Percentiles rank a stretch among this genome's conserved stretches.
These are phyloP conservation scores for Drosophila rellima DNA, from an alignment of 2,888 invertebrate genomes.

Conservation along the genomic window DNA sequence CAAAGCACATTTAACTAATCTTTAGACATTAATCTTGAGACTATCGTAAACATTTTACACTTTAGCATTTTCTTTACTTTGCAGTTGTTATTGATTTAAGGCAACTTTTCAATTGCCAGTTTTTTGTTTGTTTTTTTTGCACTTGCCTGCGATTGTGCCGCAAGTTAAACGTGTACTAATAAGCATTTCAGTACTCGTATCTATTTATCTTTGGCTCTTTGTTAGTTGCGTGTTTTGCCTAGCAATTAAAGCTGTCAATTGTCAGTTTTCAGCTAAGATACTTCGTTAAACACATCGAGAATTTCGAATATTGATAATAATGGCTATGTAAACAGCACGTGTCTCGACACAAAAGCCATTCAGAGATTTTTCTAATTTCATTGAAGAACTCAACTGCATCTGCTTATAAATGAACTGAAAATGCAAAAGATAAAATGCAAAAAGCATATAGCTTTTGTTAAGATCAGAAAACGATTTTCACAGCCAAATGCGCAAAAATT, in stretches of 20 bases:
- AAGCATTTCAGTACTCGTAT: slow-evolving; percentile 27
- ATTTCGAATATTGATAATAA: slow-evolving; percentile 1
- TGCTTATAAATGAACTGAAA: slow-evolving; percentile 16
- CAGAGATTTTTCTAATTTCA: slow-evolving; percentile 36
- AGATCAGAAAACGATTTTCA: slow-evolving; percentile 64
- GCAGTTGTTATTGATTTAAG: slow-evolving; percentile 30
- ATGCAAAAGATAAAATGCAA: slow-evolving; percentile 12
- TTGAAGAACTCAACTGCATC: slow-evolving; percentile 25
- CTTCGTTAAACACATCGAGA: neutral
- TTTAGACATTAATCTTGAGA: neutral
- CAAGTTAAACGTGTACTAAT: slow-evolving; percentile 17
- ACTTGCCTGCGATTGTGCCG: slow-evolving; percentile 11
- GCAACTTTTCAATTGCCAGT: slow-evolving; percentile 19
- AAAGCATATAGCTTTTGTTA: slow-evolving; percentile 22
- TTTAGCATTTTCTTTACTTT: neutral
- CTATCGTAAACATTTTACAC: too few relatives aligned
- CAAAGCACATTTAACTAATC: neutral
- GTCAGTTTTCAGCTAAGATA: slow-evolving; percentile 18
- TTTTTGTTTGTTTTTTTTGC: slow-evolving; percentile 14
- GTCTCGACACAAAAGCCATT: slow-evolving; percentile 43
- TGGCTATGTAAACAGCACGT: slow-evolving; percentile 45
- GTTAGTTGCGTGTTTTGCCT: slow-evolving; percentile 58
- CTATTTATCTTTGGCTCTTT: slow-evolving; percentile 28
- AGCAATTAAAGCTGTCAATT: slow-evolving; percentile 63
- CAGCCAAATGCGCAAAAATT: slow-evolving; percentile 72